phyloP scores from a whole-genome alignment of 2,888 invertebrate genomes.

The Callyntrura guangdongensis region DNA sequence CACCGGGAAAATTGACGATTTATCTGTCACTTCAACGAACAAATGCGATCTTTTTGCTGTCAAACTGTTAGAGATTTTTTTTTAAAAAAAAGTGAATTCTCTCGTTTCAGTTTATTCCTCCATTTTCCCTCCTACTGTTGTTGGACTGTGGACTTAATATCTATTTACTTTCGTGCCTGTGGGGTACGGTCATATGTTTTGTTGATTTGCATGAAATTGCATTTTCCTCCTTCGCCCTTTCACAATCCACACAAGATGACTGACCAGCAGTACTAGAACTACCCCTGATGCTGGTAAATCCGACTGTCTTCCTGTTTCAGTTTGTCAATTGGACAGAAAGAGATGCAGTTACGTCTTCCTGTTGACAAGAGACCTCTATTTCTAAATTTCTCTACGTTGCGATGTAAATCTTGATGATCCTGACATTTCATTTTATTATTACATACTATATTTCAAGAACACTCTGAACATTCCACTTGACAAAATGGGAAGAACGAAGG shows the following conservation, averaged over 20 bases:
- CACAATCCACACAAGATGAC: slow-evolving; percentile 48
- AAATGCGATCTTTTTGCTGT: neutral
- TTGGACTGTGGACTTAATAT: slow-evolving; percentile 33
- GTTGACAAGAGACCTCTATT: slow-evolving; percentile 65
- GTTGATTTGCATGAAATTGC: slow-evolving; percentile 85
- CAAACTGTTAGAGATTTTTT: neutral
- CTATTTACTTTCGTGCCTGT: slow-evolving; percentile 16
- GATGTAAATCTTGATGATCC: slow-evolving; percentile 33
- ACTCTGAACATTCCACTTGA: too few relatives aligned
- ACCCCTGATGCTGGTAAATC: neutral
- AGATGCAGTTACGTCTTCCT: neutral
- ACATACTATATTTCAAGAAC: too few relatives aligned
- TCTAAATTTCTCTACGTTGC: neutral
- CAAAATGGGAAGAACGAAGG: too few relatives aligned
- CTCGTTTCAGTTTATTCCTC: slow-evolving; percentile 17
- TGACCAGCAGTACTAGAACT: neutral
- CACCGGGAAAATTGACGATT: slow-evolving; percentile 60
- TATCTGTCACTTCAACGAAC: slow-evolving; percentile 37
- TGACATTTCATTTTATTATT: too few relatives aligned
- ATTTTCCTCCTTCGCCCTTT: slow-evolving; percentile 76
- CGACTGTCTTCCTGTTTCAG: neutral
- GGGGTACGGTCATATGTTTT: slow-evolving; percentile 68
- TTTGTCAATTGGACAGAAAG: slow-evolving; percentile 15
- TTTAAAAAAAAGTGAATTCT: neutral
- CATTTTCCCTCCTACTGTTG: neutral